phyloP scores from a whole-genome alignment of 1,140 invertebrate genomes.

The Drosophila parabipectinata region DNA sequence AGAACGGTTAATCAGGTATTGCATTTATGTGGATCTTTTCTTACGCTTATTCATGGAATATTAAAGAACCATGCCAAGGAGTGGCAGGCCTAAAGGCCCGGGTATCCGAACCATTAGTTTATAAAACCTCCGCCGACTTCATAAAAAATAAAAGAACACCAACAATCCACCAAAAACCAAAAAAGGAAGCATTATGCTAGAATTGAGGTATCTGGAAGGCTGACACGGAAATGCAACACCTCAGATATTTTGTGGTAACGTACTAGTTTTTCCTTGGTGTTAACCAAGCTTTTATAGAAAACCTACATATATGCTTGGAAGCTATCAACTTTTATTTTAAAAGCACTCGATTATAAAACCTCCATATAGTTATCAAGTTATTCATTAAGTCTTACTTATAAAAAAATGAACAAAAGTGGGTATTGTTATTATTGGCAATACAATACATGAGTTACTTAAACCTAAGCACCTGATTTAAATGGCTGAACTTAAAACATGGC shows the following conservation, averaged over 20 bases:
- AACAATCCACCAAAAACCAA: constrained; percentile 1
- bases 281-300: neutral
- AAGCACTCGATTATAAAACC: no score
- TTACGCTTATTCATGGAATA: neutral
- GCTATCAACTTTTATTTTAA: neutral
- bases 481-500: no score
- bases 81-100: constrained; percentile 58
- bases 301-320: no score
- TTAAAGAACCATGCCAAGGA: constrained; percentile 43
- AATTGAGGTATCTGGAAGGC: neutral
- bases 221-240: neutral
- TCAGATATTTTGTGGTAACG: neutral
- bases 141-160: constrained; percentile 54
- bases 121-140: constrained; percentile 64
- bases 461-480: no score
- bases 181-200: neutral
- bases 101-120: constrained; percentile 48
- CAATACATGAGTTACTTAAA: no score
- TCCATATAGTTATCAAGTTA: no score
- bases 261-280: neutral
- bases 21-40: no score
- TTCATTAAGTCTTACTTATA: no score
- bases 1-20: neutral
- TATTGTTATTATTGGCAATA: no score
- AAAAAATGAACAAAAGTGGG: no score